phyloP scores from a whole-genome alignment of 2,888 invertebrate genomes.

The Acronicta leporina region DNA sequence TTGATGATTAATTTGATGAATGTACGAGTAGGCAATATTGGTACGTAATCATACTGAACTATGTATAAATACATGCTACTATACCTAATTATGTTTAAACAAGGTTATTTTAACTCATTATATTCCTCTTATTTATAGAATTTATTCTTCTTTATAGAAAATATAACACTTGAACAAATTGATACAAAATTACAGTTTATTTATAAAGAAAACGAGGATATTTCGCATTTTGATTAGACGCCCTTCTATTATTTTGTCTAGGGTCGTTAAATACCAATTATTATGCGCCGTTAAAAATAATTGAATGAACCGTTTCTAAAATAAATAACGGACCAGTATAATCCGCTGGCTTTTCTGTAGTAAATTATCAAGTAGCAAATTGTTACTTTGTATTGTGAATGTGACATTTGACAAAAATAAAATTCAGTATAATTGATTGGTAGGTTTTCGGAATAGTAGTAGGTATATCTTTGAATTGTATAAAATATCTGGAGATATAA shows the following conservation, averaged over 20 bases:
- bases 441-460: too few species aligned
- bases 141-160: slow-evolving; percentile 7
- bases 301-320: slow-evolving; percentile 5
- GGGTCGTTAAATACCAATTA: slow-evolving; percentile 16
- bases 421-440: too few species aligned
- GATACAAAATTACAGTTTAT: slow-evolving; percentile 5
- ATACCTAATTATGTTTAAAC: too few species aligned
- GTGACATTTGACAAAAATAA: too few species aligned
- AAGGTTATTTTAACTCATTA: not conserved
- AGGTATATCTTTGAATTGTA: too few species aligned
- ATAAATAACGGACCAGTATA: slow-evolving; percentile 1
- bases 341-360: not conserved
- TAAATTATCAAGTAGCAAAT: not conserved
- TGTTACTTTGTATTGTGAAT: too few species aligned
- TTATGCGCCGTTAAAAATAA: slow-evolving; percentile 20
- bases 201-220: slow-evolving; percentile 3
- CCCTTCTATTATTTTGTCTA: slow-evolving; percentile 14
- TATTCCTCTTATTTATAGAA: not conserved
- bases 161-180: slow-evolving; percentile 13
- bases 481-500: too few species aligned
- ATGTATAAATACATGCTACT: too few species aligned
- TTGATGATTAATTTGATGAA: too few species aligned
- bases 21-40: too few species aligned
- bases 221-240: slow-evolving; percentile 14
- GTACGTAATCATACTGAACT: too few species aligned